phyloP scores from a whole-genome alignment of 1,140 invertebrate species.

The Ditylenchus dipsaci region DNA sequence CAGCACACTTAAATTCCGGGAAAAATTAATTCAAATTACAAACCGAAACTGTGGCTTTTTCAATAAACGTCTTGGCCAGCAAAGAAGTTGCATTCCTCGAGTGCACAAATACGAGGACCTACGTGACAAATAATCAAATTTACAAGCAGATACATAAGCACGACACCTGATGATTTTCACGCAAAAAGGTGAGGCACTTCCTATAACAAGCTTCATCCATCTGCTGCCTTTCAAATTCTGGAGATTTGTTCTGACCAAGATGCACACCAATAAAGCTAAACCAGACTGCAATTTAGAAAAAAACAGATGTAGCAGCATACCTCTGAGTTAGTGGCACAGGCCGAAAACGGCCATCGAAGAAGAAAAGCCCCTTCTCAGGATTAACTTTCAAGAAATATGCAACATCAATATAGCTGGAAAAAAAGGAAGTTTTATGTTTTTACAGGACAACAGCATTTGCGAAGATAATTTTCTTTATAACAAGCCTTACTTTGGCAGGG shows the following conservation, averaged over 20 bases:
- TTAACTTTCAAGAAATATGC: conserved; percentile 89
- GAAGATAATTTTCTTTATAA: no score
- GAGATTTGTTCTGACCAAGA: conserved; percentile 66
- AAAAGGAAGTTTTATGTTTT: no score
- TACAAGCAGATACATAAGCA: no score
- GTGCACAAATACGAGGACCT: conserved; percentile 74
- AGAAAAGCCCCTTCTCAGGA: conserved; percentile 85
- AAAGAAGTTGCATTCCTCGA: conserved; percentile 87
- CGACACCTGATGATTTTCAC: conserved; percentile 71
- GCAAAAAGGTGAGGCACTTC: conserved; percentile 36
- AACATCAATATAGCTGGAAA: conserved; percentile 83
- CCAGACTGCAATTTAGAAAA: conserved; percentile 11
- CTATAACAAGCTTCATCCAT: conserved; percentile 74
- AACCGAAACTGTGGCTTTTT: conserved; percentile 66
- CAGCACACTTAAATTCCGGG: background rate
- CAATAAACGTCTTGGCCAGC: conserved; percentile 74
- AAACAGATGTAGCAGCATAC: conserved; percentile 24
- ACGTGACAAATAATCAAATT: no score
- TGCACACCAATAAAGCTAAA: conserved; percentile 84
- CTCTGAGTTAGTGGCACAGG: conserved; percentile 84
- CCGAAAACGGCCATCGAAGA: conserved; percentile 90
- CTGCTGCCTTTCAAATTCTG: conserved; percentile 69
- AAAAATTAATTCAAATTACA: background rate
- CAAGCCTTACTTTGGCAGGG: conserved; percentile 73
- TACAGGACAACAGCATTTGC: no score